These are phyloP conservation scores for Agriopis leucophaearia DNA, from an alignment of 2,888 invertebrate genomes.

Conservation along the genomic window DNA sequence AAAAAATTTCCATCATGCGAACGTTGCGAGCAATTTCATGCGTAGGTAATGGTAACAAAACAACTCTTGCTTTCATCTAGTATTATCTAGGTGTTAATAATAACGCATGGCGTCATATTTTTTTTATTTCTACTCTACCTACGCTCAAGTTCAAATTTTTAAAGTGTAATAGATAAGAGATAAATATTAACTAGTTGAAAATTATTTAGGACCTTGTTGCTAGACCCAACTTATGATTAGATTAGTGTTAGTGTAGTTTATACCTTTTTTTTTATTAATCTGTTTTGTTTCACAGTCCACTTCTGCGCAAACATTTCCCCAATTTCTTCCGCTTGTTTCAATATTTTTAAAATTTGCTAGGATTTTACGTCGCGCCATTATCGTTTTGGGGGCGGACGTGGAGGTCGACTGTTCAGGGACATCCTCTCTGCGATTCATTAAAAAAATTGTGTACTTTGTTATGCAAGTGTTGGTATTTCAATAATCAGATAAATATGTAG, in stretches of 20 bases:
- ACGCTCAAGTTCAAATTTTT: not conserved
- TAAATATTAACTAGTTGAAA: not conserved
- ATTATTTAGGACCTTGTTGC: not conserved
- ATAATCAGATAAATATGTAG: slow-evolving; percentile 4
- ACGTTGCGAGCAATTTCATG: slow-evolving; percentile 33
- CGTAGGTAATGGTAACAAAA: slow-evolving; percentile 8
- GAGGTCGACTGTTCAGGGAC: no score
- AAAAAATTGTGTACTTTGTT: not conserved
- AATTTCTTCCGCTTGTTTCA: no score
- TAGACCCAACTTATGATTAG: not conserved
- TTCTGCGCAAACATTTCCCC: not conserved
- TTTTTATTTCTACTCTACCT: not conserved
- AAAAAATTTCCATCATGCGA: slow-evolving; percentile 42
- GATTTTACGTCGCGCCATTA: no score
- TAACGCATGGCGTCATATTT: not conserved
- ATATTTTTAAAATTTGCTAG: no score
- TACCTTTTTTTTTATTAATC: no score
- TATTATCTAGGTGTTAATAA: not conserved
- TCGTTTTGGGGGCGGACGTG: no score
- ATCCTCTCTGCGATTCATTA: not conserved
- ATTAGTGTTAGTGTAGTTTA: no score
- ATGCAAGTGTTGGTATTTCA: not conserved
- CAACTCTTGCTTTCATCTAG: slow-evolving; percentile 19
- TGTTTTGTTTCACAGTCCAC: no score
- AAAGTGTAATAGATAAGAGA: no score